Conservation (phyloP, 2,113 vertebrate genomes). For the Zosterops lateralis region DNA sequence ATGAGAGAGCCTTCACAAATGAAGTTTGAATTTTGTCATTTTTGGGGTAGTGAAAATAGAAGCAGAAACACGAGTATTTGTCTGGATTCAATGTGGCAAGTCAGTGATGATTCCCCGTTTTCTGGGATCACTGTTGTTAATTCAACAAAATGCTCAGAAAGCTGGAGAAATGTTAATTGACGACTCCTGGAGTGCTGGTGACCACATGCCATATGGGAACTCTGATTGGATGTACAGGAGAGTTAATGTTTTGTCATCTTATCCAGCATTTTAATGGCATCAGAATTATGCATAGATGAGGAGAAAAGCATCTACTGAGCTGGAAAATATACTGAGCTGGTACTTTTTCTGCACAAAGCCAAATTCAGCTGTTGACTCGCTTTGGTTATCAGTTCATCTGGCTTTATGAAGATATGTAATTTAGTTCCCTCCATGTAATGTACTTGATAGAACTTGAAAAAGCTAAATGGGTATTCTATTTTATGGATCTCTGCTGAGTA, state of each 20-base stretch:
- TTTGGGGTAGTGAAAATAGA: not conserved
- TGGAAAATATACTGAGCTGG: not conserved
- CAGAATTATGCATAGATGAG: not conserved
- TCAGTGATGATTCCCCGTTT: not conserved
- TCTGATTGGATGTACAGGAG: not conserved
- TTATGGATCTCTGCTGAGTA: not conserved
- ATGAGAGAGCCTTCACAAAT: not conserved
- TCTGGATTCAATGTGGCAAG: not conserved
- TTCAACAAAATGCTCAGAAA: not conserved
- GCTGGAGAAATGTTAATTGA: not conserved
- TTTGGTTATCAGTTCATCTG: not conserved
- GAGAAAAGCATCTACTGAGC: not conserved
- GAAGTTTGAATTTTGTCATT: not conserved
- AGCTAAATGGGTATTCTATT: not conserved
- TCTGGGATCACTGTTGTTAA: not conserved
- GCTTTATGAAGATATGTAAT: not conserved
- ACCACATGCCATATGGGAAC: fast-evolving
- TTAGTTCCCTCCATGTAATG: not conserved
- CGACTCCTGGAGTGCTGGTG: not conserved
- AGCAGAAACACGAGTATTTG: not conserved
- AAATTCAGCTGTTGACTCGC: not conserved
- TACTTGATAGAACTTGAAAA: not conserved
- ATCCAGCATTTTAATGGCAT: not conserved
- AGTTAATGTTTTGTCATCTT: not conserved
- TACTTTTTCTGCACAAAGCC: not conserved